phyloP scores from a whole-genome alignment of 2,113 vertebrate species.

The Forbesichthys agassizii region DNA sequence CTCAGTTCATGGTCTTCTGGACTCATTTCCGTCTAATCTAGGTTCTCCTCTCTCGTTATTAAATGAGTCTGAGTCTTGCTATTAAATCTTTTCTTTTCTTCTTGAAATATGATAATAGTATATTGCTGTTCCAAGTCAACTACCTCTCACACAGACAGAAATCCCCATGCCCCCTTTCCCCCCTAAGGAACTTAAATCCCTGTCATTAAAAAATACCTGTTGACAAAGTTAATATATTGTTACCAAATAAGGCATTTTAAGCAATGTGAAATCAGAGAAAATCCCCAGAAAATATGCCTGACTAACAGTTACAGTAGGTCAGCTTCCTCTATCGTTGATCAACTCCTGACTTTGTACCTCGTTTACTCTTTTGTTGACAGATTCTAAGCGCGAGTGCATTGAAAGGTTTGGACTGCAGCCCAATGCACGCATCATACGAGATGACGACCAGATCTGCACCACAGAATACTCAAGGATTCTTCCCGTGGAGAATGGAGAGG shows the following conservation, averaged over 20 bases:
- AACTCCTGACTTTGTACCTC: background rate
- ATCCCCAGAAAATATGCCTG: too few species aligned
- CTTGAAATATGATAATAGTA: background rate
- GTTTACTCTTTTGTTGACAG: conserved; percentile 55
- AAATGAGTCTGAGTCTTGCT: background rate
- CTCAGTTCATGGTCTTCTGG: conserved; percentile 3
- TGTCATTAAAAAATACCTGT: too few species aligned
- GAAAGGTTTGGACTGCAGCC: conserved; percentile 82
- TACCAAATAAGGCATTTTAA: too few species aligned
- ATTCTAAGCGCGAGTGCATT: conserved; percentile 84
- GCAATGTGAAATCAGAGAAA: too few species aligned
- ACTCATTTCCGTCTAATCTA: background rate
- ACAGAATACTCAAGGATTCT: conserved; percentile 88
- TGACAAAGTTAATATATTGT: too few species aligned
- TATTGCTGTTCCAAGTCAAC: background rate
- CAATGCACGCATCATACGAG: conserved; percentile 70
- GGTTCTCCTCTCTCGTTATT: background rate
- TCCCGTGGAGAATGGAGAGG: conserved; percentile 92
- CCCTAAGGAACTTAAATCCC: background rate
- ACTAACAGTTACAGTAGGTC: too few species aligned
- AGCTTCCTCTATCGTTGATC: too few species aligned
- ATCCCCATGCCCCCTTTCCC: background rate
- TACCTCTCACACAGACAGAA: background rate
- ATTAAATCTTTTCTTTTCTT: background rate
- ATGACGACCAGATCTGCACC: conserved; percentile 85